These are phyloP conservation scores for Syrrhaptes paradoxus DNA, from an alignment of 2,113 vertebrate species.

Conservation along the genomic window DNA sequence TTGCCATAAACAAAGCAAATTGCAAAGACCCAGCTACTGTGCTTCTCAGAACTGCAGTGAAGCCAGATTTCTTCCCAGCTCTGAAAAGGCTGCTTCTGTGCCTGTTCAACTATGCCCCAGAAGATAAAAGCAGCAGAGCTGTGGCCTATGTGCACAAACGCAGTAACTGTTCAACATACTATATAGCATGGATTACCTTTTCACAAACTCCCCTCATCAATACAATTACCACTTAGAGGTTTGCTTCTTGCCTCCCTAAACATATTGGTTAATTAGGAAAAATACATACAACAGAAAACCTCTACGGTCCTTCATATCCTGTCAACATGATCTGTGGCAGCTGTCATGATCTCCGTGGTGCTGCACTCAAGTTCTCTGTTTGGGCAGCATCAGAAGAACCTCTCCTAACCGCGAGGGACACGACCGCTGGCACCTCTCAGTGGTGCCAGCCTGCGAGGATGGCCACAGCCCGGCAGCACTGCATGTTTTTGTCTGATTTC, in stretches of 20 bases:
- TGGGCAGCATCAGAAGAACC: neutral
- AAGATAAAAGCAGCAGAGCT: neutral
- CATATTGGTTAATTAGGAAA: neutral
- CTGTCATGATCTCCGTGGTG: neutral
- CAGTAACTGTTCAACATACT: neutral
- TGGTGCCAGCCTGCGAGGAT: neutral
- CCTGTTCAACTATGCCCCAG: neutral
- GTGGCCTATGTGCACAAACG: neutral
- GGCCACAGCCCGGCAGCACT: neutral
- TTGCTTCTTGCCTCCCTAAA: neutral
- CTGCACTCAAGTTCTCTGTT: neutral
- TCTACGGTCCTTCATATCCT: neutral
- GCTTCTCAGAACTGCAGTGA: neutral
- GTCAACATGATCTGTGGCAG: neutral
- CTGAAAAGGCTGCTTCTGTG: neutral
- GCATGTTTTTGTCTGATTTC: neutral
- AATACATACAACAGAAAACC: neutral
- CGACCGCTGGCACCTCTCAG: neutral
- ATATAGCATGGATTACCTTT: neutral
- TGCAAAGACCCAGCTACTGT: neutral
- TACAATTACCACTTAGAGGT: neutral
- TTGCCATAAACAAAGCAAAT: neutral
- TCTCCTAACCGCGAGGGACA: neutral
- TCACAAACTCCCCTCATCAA: neutral
- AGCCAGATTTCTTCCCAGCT: neutral